phyloP scores from a whole-genome alignment of 2,797 vertebrate species.

The Eidolon dupreanum region DNA sequence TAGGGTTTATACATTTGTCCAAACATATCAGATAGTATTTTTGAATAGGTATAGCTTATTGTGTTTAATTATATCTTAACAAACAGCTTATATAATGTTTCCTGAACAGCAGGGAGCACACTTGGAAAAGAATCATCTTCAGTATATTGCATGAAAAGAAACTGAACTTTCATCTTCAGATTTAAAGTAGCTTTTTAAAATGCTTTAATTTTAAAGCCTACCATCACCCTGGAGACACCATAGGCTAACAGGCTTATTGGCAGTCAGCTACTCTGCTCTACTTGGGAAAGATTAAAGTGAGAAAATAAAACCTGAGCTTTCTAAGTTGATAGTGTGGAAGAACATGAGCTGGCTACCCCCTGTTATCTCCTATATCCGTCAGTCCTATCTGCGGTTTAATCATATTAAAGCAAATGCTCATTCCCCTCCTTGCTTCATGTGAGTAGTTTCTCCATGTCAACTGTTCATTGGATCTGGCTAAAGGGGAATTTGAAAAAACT shows the following conservation, averaged over 20 bases:
- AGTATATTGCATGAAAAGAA: conserved; percentile 35
- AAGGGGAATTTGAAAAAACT: neutral
- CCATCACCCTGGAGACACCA: neutral
- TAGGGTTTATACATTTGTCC: neutral
- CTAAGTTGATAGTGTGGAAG: conserved; percentile 50
- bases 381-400: conserved; percentile 14
- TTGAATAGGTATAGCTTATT: neutral
- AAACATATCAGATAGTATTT: neutral
- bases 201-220: conserved; percentile 67
- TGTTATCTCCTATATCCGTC: conserved; percentile 40
- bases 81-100: neutral
- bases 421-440: neutral
- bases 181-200: conserved; percentile 14
- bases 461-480: neutral
- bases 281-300: conserved; percentile 31
- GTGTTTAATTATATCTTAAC: neutral
- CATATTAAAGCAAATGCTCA: neutral
- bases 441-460: neutral
- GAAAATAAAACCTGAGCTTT: conserved; percentile 67
- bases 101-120: neutral
- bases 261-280: conserved; percentile 37
- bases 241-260: neutral
- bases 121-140: conserved; percentile 45
- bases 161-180: conserved; percentile 65
- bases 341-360: neutral